These are phyloP conservation scores for Canis aureus DNA, from an alignment of 2,113 vertebrate genomes.

Conservation along the genomic window DNA sequence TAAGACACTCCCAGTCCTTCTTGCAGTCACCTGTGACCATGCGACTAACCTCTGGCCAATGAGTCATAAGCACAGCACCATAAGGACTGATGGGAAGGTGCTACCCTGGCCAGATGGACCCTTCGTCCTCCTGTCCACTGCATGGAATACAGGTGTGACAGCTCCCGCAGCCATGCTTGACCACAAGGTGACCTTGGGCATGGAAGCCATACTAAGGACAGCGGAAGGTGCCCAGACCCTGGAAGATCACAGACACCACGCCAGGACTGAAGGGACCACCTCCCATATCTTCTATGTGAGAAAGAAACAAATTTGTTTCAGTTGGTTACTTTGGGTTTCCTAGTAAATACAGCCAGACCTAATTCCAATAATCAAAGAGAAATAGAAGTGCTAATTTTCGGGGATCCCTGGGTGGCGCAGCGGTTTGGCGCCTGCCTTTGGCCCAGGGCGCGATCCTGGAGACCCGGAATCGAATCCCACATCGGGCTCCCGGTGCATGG, in stretches of 20 bases:
- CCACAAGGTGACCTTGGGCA: background rate
- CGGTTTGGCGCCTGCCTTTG: no score
- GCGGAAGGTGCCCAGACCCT: background rate
- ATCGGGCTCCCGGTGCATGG: no score
- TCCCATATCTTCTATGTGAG: background rate
- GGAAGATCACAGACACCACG: background rate
- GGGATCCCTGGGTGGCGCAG: no score
- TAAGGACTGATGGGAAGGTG: background rate
- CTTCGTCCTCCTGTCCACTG: background rate
- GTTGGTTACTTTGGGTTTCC: background rate
- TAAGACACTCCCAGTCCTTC: background rate
- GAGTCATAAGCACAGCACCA: background rate
- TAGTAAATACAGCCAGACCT: background rate
- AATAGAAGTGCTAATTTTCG: background rate
- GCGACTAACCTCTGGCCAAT: background rate
- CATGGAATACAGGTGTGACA: background rate
- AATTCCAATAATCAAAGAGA: background rate
- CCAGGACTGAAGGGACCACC: background rate
- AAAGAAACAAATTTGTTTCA: background rate
- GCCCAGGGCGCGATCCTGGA: no score
- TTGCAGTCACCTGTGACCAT: background rate
- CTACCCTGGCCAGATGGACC: fast-evolving
- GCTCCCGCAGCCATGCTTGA: background rate
- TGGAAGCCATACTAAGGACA: background rate
- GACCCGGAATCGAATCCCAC: no score